Evolutionary conservation across 2,797 vertebrate species (phyloP), one percentile per base, ranked within the genome.

Genomic region (Crocidura indochinensis): DNA sequence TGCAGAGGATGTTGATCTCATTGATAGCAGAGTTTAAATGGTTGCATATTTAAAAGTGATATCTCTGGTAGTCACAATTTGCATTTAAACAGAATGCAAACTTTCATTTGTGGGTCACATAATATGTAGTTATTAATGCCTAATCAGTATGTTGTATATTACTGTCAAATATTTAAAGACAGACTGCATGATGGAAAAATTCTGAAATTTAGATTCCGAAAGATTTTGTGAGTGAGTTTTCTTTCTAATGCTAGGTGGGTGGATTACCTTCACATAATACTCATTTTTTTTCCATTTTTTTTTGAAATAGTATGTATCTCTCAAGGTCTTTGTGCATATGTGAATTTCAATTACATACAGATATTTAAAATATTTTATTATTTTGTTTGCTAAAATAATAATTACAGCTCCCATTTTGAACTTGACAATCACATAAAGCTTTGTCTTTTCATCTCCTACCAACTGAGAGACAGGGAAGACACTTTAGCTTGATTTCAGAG

Each of bases 31-130:
- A 56, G 56, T 44, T 93, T 88, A 77, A 26, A 65, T 44, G 19
- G 62, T 65, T 84, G 27, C 51, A 74, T 84, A 80, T 91, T 65
- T 77, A 95, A 93, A 74, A 67, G 62, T 56, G 22, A 87, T 84
- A 53, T 38, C 72, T 87, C 15, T 31, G 3, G 60, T 14, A 81
- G 68, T 90, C 31, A 69, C 72, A 89, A 72, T 51, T 94, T 84
- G 67, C 31, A 31, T 67, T 85, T 56, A 92, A 93, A 93, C 31
- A 72, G 44, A 65, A 67, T 2, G 7, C 20, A 51, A 87, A 49
- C 19, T 87, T 74, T 71, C 10, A 11, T 67, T 88, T 47, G 8
- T 15, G 31, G 62, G 75, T 94, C 19, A 75, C 38, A 51, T 46
- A 46, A 68, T 29, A 15, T 76, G 53, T 2, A 49, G 6, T 84